Percentiles rank a stretch among this genome's conserved stretches.
Evolutionary conservation across 2,113 vertebrate species (phyloP).

Genomic region (Archilochus colubris): DNA sequence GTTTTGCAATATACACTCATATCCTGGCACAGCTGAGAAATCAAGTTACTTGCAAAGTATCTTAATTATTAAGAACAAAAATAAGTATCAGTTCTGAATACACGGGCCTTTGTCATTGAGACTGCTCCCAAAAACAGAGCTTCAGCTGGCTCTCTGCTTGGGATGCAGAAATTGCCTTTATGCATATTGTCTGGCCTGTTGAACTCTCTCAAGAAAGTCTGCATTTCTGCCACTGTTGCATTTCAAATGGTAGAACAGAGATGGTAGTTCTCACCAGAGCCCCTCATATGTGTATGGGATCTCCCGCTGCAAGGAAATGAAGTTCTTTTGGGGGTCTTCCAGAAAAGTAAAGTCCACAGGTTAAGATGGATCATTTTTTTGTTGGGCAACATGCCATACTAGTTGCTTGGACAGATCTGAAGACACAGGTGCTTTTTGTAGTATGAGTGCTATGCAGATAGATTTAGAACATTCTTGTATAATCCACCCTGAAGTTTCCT

Average conservation of each 20-base stretch:
- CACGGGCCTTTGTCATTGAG: constrained; percentile 32
- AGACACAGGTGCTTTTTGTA: neutral
- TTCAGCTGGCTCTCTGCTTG: constrained; percentile 44
- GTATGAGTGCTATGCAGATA: neutral
- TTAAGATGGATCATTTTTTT: neutral
- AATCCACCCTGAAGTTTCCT: neutral
- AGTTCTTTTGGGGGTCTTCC: neutral
- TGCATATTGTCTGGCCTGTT: constrained; percentile 49
- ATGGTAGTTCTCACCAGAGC: neutral
- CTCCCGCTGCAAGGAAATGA: neutral
- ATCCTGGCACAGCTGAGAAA: constrained; percentile 38
- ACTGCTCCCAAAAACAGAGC: constrained; percentile 34
- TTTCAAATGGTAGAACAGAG: constrained; percentile 49
- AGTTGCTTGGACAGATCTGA: neutral
- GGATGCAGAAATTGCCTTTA: constrained; percentile 51
- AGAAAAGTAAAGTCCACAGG: neutral
- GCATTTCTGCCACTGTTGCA: constrained; percentile 53
- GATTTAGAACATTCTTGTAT: neutral
- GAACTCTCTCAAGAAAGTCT: constrained; percentile 26
- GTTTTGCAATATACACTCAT: neutral
- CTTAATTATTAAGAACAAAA: constrained; percentile 14
- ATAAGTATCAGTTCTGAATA: neutral
- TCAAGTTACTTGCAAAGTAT: constrained; percentile 28
- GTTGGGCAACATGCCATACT: neutral
- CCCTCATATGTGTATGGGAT: neutral